Percentiles rank a stretch among this genome's conserved stretches.
phyloP scores from a whole-genome alignment of 2,797 vertebrate genomes.

The Tamandua tetradactyla region DNA sequence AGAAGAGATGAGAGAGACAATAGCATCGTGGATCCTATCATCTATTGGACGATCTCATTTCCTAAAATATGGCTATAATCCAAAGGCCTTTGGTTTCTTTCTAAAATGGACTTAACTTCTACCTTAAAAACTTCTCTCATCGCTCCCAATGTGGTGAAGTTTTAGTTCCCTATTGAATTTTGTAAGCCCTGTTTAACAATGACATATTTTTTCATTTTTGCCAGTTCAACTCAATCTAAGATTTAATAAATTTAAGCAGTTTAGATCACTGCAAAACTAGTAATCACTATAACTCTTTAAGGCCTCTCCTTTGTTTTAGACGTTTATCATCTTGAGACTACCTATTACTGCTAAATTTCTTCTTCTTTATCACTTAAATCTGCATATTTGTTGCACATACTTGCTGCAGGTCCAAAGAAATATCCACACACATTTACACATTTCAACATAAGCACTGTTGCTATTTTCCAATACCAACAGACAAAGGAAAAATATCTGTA shows the following conservation, averaged over 20 bases:
- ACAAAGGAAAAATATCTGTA: background rate
- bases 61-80: background rate
- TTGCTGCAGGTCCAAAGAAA: background rate
- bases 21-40: background rate
- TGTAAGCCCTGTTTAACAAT: background rate
- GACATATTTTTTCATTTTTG: background rate
- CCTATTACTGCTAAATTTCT: background rate
- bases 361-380: constrained; percentile 26
- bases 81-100: constrained; percentile 1
- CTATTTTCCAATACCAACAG: background rate
- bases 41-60: constrained; percentile 20
- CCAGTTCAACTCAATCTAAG: background rate
- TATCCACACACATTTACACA: background rate
- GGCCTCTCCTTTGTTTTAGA: background rate
- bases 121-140: background rate
- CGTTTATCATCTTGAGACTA: background rate
- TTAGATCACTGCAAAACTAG: background rate
- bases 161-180: constrained; percentile 5
- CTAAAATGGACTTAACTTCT: background rate
- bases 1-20: background rate
- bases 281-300: background rate
- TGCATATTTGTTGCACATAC: constrained; percentile 8
- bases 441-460: background rate
- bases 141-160: background rate
- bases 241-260: background rate